A percentile compares a stretch with the other conserved stretches of the same genome.
Evolutionary conservation across 2,113 vertebrate species (phyloP).

Genomic region (Upupa epops): DNA sequence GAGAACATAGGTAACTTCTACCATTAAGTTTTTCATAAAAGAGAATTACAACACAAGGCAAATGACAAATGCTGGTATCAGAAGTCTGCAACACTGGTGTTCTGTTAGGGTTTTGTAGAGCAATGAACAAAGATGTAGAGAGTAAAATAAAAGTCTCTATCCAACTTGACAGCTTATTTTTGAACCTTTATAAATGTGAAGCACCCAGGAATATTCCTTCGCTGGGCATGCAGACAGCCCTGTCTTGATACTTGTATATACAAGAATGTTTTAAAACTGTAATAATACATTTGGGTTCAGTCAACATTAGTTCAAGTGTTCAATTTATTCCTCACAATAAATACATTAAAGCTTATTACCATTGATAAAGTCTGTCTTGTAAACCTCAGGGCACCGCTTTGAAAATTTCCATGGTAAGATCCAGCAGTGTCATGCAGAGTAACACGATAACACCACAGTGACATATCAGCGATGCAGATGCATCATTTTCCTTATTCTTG

Average conservation of each 20-base stretch:
- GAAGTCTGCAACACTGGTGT: neutral
- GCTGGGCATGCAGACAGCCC: neutral
- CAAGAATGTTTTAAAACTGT: neutral
- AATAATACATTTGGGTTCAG: neutral
- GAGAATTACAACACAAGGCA: neutral
- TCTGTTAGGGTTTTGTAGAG: neutral
- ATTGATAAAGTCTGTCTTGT: neutral
- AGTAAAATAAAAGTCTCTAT: neutral
- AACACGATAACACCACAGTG: neutral
- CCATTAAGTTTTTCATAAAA: conserved; percentile 1
- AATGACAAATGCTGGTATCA: neutral
- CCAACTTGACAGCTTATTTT: neutral
- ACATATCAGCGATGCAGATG: neutral
- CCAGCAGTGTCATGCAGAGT: neutral
- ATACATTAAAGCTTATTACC: conserved; percentile 28
- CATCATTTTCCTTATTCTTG: neutral
- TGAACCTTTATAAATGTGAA: neutral
- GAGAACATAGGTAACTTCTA: conserved; percentile 18
- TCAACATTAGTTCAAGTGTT: neutral
- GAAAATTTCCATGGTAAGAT: conserved; percentile 42
- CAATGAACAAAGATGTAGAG: neutral
- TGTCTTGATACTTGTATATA: neutral
- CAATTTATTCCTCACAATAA: neutral
- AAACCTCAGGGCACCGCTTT: neutral
- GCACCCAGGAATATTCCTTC: neutral